These are phyloP conservation scores for Leptinotarsa rubiginosa DNA, from an alignment of 2,888 invertebrate genomes.

Conservation along the genomic window DNA sequence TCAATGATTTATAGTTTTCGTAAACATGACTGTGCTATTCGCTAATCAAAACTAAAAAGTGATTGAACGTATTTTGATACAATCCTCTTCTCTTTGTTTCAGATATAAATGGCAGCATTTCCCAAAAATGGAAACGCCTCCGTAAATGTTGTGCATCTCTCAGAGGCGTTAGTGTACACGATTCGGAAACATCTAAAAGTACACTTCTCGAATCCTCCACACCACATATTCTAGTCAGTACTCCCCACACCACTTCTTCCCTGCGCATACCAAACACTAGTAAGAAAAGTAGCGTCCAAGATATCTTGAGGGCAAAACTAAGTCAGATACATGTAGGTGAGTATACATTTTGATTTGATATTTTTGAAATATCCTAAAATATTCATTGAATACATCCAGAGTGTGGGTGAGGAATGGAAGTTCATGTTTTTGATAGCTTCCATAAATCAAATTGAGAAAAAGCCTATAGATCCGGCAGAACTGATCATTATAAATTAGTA, in stretches of 20 bases:
- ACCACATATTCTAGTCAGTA: constrained; percentile 64
- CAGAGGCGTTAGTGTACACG: constrained; percentile 68
- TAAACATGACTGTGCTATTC: not conserved
- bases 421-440: too few species aligned
- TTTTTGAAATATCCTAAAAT: not conserved
- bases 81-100: constrained; percentile 61
- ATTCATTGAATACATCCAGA: not conserved
- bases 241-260: constrained; percentile 64
- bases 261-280: constrained; percentile 67
- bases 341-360: not conserved
- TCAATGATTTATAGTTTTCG: too few species aligned
- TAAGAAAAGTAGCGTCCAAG: constrained; percentile 71
- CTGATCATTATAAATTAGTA: too few species aligned
- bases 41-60: not conserved
- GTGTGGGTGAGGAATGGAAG: not conserved
- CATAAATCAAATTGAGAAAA: too few species aligned
- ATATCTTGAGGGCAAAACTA: constrained; percentile 74
- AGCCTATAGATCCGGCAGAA: too few species aligned
- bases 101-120: constrained; percentile 81
- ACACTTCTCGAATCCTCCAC: constrained; percentile 71
- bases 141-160: constrained; percentile 75
- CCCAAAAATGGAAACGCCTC: constrained; percentile 80
- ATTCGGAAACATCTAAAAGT: constrained; percentile 67
- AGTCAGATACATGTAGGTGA: constrained; percentile 75
- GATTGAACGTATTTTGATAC: not conserved